Evolutionary conservation across 2,113 vertebrate genomes (phyloP), one percentile per base, ranked within the genome.

Genomic region (Albula glossodonta): DNA sequence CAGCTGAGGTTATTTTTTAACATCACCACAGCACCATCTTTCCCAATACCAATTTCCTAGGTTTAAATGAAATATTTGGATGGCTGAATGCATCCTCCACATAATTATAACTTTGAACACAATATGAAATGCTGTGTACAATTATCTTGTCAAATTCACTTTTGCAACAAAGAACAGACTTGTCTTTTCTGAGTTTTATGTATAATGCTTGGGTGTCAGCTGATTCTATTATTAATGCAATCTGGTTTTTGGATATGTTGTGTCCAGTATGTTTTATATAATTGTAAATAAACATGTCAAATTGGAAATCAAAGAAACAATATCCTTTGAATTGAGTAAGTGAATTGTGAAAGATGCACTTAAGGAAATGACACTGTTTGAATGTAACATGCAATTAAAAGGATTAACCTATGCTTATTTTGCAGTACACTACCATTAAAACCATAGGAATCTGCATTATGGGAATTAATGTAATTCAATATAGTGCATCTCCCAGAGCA

Each of bases 121-220:
- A 51, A 50, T 48, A 80, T 50, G 13, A 80, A 15, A 80, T 80
- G 12, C 50, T 80, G 2, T 51, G 48, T 17, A 19, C 78, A 50
- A 80, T 74, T 74, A 80, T 50, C 78, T 50, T 80, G 50, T 80
- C 78, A 50, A 50, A 80, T 22, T 74, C 70, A 74, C 70, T 74
- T 22, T 74, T 74, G n/a, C 70, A 22, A 25, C 70, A 74, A 9
- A 70, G 63, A 3, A 22, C 22, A 74, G 70, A 74, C 70, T 66
- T 66, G n/a, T 74, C 70, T 31, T 74, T 31, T 5, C 10, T 31
- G 70, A 74, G 70, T 25, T n/a, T 74, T 74, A 74, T 31, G 25
- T 25, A 74, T 74, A n/a, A 31, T n/a, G 10, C 70, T 31, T 19
- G n/a, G 70, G 22, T 31, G 70, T 74, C 70, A 74, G 31, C 70